These are phyloP conservation scores for Gnathonemus longibarbis DNA, from an alignment of 2,113 vertebrate genomes.

Conservation along the genomic window DNA sequence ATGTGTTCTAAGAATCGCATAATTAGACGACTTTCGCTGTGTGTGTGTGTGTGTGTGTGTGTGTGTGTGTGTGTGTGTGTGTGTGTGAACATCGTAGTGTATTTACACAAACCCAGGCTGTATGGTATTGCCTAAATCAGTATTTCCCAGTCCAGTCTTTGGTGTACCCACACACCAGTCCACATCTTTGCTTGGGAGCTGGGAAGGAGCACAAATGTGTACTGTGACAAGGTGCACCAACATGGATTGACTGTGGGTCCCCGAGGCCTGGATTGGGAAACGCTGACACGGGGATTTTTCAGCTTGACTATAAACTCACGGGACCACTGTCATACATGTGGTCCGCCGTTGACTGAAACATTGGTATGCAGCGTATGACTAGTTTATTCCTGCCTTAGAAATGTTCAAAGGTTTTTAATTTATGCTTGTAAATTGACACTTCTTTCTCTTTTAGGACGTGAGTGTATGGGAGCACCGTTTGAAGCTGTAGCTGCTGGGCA, in stretches of 20 bases:
- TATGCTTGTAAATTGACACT: background rate
- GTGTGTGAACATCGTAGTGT: background rate
- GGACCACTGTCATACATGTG: background rate
- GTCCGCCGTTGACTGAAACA: background rate
- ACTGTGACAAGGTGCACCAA: too few species aligned
- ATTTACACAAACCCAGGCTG: background rate
- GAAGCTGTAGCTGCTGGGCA: constrained; percentile 11
- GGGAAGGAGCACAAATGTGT: too few species aligned
- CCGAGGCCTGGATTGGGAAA: too few species aligned
- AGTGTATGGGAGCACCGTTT: background rate
- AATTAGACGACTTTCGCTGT: background rate
- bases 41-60: background rate
- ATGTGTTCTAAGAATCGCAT: background rate
- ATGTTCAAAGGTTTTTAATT: background rate
- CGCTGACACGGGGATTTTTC: background rate
- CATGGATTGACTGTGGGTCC: too few species aligned
- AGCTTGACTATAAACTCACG: background rate
- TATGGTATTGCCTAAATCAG: background rate
- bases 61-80: background rate
- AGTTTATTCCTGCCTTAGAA: background rate
- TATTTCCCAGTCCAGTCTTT: too few species aligned
- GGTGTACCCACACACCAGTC: too few species aligned
- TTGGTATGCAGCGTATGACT: background rate
- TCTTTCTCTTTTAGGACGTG: background rate
- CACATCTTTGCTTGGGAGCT: too few species aligned